phyloP scores from a whole-genome alignment of 2,797 vertebrate species.

The Rhinella marina region DNA sequence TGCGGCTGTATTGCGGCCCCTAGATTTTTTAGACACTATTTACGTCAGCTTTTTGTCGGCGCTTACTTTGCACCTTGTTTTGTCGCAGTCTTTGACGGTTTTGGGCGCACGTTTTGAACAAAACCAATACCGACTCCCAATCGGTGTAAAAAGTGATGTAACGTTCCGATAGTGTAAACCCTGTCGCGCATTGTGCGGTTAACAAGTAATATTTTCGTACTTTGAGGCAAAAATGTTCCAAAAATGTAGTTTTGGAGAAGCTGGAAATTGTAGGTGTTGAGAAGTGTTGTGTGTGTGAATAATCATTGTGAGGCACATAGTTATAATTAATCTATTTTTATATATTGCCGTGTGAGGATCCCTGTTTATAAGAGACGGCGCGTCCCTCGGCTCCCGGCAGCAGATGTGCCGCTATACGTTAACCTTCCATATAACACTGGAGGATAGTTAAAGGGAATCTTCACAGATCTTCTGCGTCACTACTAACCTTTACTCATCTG shows the following conservation, averaged over 20 bases:
- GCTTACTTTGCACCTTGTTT: no score
- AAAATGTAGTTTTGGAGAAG: neutral
- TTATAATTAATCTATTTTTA: conserved; percentile 33
- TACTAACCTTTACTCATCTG: neutral
- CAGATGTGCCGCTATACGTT: conserved; percentile 14
- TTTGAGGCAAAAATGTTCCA: neutral
- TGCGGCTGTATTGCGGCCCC: no score
- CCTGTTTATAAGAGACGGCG: conserved; percentile 12
- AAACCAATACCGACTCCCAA: no score
- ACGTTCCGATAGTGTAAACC: no score
- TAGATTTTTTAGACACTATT: no score
- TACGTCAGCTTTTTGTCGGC: no score
- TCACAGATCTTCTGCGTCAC: neutral
- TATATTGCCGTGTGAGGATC: conserved; percentile 8
- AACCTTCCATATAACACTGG: neutral
- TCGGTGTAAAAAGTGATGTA: no score
- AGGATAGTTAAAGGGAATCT: neutral
- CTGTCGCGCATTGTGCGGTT: no score
- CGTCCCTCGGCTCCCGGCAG: neutral
- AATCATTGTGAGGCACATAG: neutral
- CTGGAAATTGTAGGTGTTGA: neutral
- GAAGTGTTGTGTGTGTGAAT: neutral
- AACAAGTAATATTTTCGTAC: neutral
- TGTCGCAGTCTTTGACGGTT: no score
- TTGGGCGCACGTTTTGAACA: no score